Base-by-base conservation (phyloP, 2,888 invertebrate species). In the Scelioninae gen. 1 region DNA sequence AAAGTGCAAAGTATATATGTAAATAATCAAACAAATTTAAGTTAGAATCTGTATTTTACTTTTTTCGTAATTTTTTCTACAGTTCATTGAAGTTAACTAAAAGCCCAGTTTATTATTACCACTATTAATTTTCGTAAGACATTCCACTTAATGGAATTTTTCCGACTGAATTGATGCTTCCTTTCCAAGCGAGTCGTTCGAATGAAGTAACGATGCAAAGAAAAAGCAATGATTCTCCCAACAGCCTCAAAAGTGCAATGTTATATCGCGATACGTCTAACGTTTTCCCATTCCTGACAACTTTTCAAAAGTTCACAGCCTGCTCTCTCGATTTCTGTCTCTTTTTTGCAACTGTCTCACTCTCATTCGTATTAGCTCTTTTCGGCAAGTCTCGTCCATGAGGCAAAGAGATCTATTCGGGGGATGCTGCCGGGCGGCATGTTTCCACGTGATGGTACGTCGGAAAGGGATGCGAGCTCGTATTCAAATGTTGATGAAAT, bases 401-500 rank as follows among this genome's bases (percentile, higher is more conserved):
- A 49, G 53, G 76, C 80, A 76, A 88, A 88, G 86, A 88, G 89
- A 88, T 86, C 82, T 78, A 84, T 86, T 53, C 55, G 74, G 47
- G 65, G 69, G 74, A 49, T 63, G 55, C 53, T 49, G 84, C 72
- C 80, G 15, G 38, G 47, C 58, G 38, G 43, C 45, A 9, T 80
- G 83, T 86, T 85, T 86, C 86, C 84, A 78, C 85, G 85, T 60
- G 51, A 55, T 51, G 63, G 63, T 80, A 68, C 62, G 76, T 83
- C 58, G 84, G 63, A 69, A 63, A 62, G 63, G 77, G 83, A 82
- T 68, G 77, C 49, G 69, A 83, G 71, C 85, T 85, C 88, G 91
- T 91, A 92, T 92, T 92, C 92, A 92, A 92, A 92, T 92, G 91
- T 90, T 92, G 92, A 92, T 92, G 92, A 92, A 92, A 92, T 92